Percentiles rank a stretch among this genome's conserved stretches.
phyloP scores from a whole-genome alignment of 2,113 vertebrate genomes.

The Calyptomena viridis region DNA sequence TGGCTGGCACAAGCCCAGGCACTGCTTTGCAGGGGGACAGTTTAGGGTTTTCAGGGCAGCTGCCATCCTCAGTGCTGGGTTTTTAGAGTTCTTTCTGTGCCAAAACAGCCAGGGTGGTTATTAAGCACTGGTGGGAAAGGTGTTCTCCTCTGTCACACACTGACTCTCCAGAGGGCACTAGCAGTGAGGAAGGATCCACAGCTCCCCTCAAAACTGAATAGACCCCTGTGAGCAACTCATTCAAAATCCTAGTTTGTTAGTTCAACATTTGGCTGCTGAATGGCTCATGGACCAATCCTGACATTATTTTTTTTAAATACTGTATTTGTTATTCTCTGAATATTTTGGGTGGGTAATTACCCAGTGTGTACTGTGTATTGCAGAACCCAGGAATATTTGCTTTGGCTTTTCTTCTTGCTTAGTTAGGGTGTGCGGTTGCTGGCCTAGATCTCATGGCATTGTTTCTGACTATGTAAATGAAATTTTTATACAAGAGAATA shows the following conservation, averaged over 20 bases:
- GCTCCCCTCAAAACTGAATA: accelerated
- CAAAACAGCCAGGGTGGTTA: background rate
- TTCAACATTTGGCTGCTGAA: background rate
- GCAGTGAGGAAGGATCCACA: background rate
- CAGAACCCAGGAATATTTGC: constrained; percentile 46
- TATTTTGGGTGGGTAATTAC: background rate
- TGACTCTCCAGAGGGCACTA: accelerated
- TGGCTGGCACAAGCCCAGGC: background rate
- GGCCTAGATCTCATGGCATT: constrained; percentile 37
- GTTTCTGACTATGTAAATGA: constrained; percentile 53
- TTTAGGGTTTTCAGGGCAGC: background rate
- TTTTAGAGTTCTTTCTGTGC: background rate
- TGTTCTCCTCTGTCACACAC: background rate
- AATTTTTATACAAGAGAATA: constrained; percentile 37
- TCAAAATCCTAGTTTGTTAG: background rate
- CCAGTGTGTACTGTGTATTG: background rate
- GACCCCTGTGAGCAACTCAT: accelerated
- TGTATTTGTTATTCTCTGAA: background rate
- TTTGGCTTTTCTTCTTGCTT: constrained; percentile 53
- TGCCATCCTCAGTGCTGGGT: accelerated
- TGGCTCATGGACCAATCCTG: background rate
- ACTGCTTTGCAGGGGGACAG: background rate
- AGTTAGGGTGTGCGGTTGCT: constrained; percentile 15
- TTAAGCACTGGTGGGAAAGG: background rate
- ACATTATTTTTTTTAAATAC: background rate